Evolutionary conservation across 2,797 vertebrate species (phyloP), one percentile per base, ranked within the genome.

Genomic region (Prionace glauca): DNA sequence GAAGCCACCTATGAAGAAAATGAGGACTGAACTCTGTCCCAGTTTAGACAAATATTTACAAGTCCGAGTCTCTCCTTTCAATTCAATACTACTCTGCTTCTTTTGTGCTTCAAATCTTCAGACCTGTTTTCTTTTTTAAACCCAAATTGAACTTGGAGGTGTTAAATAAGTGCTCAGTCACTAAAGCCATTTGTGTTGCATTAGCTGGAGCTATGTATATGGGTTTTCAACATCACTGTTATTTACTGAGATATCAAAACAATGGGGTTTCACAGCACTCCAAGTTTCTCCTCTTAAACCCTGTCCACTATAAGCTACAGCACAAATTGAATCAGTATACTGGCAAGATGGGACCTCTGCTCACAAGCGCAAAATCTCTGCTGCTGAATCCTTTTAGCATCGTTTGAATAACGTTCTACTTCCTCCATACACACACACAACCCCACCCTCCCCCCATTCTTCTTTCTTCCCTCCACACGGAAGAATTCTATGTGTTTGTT

Each of bases 1-100:
- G 98, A 98, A 97, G 98, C 97, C 79, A 98, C 98, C 0, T 98
- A 98, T 8, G 98, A 98, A 96, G 98, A 98, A 96, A 98, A 97
- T 41, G 98, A 98, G 97, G 98, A 98, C 96, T 98, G 97, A 98
- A 14, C 69, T 56, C 45, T 72, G 18, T 45, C 69, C 45, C 50
- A 9, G 62, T 36, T 50, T 94, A 45, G 41, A 56, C 93, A 56
- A 94, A 56, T 1, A n/a, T 26, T 69, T 77, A 69, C 93, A 77
- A 24, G 92, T 94, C 67, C 26, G 67, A 41, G 69, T 94, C 69
- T 93, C 67, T 32, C 45, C 45, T 95, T 74, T 56, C 93, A 74
- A 41, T 95, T 95, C 41, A 0, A 32, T 74, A 95, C 71, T 71
- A 72, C 45, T 77, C 93, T 60, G 71, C 26, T 95, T 72, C 71